Conservation (phyloP, 2,888 invertebrate species). For the Meiosimyza decipiens region DNA sequence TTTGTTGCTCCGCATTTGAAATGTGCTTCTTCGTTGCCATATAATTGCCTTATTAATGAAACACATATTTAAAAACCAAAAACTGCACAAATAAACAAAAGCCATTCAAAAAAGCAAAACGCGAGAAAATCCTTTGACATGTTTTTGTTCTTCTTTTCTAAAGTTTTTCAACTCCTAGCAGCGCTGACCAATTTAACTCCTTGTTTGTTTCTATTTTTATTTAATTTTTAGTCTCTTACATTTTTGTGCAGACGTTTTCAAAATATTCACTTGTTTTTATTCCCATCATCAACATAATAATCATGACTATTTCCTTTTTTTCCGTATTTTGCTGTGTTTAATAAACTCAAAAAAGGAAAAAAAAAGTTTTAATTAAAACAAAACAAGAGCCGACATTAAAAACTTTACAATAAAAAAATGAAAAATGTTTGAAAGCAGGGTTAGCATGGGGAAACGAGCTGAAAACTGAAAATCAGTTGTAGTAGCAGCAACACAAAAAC, state of each 20-base stretch:
- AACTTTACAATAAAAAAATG: constrained; percentile 21
- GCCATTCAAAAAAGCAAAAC: constrained; percentile 43
- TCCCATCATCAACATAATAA: constrained; percentile 2
- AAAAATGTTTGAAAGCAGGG: constrained; percentile 31
- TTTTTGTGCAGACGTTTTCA: constrained; percentile 24
- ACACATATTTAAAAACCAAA: background rate
- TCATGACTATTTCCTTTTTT: constrained; percentile 11
- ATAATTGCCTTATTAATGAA: background rate
- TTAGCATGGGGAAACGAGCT: background rate
- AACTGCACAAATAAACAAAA: constrained; percentile 33
- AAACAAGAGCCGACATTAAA: constrained; percentile 45
- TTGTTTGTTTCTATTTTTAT: background rate
- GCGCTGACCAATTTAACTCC: background rate
- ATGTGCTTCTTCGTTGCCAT: background rate
- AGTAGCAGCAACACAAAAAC: background rate
- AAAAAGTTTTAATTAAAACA: constrained; percentile 53
- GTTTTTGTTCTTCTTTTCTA: background rate
- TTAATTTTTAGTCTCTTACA: constrained; percentile 4
- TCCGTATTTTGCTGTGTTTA: background rate
- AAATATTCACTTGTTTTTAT: constrained; percentile 23
- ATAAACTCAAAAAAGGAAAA: constrained; percentile 28
- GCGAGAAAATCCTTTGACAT: constrained; percentile 44
- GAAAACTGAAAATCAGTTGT: no score
- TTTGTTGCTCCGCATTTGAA: background rate
- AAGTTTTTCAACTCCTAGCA: background rate